phyloP scores from a whole-genome alignment of 2,797 vertebrate species.

The Anas georgica region DNA sequence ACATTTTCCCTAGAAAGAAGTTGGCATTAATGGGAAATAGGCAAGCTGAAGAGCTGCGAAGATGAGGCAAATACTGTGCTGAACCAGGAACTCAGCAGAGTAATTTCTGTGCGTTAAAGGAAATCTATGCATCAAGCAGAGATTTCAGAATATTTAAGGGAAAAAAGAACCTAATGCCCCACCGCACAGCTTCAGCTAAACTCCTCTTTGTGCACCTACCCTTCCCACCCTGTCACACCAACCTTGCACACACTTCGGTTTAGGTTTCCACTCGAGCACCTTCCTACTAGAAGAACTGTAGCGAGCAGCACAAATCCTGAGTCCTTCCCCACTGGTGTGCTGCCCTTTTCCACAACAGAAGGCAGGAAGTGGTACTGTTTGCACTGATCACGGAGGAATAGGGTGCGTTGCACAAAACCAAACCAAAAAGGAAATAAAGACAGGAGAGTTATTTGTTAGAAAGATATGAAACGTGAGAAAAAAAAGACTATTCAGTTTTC shows the following conservation, averaged over 20 bases:
- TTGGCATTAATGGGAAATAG: not conserved
- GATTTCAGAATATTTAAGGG: not conserved
- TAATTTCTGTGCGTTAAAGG: not conserved
- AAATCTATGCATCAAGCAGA: not conserved
- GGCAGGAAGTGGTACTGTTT: not conserved
- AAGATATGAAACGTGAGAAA: not conserved
- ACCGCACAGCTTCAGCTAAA: not conserved
- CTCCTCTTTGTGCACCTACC: not conserved
- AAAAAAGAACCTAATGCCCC: not conserved
- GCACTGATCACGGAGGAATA: fast-evolving
- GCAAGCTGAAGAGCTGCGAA: not conserved
- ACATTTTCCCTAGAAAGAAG: not conserved
- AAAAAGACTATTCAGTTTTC: not conserved
- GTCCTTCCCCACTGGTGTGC: not conserved
- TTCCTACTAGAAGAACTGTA: not conserved
- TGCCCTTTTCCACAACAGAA: not conserved
- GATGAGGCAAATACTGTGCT: not conserved
- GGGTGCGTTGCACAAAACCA: not conserved
- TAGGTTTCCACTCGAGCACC: not conserved
- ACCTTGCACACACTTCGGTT: not conserved
- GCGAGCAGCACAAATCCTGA: not conserved
- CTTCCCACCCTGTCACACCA: not conserved
- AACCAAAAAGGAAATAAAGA: not conserved
- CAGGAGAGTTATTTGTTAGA: not conserved
- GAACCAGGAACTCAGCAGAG: not conserved